These are phyloP conservation scores for Hetaerina titia DNA, from an alignment of 2,888 invertebrate genomes.

Conservation along the genomic window DNA sequence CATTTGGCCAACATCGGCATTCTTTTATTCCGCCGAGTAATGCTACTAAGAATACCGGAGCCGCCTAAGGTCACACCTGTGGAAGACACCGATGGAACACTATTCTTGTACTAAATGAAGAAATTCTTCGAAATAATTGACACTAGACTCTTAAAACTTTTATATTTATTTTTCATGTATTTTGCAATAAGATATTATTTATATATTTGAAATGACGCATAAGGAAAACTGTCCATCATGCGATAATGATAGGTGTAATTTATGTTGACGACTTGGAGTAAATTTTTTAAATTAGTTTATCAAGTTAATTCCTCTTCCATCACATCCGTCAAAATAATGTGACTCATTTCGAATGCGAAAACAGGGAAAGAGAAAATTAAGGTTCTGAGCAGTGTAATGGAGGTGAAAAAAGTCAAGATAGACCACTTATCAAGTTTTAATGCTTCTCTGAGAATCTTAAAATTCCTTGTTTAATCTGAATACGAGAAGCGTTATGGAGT, in stretches of 20 bases:
- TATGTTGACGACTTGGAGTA: background rate
- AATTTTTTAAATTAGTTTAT: background rate
- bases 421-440: too few species aligned
- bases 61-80: constrained; percentile 74
- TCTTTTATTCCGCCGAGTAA: constrained; percentile 75
- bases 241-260: background rate
- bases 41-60: constrained; percentile 74
- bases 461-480: too few species aligned
- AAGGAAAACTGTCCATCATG: background rate
- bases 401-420: too few species aligned
- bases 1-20: constrained; percentile 75
- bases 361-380: too few species aligned
- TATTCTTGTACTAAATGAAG: constrained; percentile 61
- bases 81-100: constrained; percentile 75
- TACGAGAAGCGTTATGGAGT: too few species aligned
- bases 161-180: background rate
- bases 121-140: background rate
- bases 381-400: too few species aligned
- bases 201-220: background rate
- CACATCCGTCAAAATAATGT: background rate
- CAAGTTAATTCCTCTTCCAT: background rate
- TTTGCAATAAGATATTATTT: background rate
- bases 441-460: too few species aligned
- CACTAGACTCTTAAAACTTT: background rate
- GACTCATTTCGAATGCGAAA: too few species aligned